These are phyloP conservation scores for Taxidea taxus DNA, from an alignment of 2,113 vertebrate species.

Conservation along the genomic window DNA sequence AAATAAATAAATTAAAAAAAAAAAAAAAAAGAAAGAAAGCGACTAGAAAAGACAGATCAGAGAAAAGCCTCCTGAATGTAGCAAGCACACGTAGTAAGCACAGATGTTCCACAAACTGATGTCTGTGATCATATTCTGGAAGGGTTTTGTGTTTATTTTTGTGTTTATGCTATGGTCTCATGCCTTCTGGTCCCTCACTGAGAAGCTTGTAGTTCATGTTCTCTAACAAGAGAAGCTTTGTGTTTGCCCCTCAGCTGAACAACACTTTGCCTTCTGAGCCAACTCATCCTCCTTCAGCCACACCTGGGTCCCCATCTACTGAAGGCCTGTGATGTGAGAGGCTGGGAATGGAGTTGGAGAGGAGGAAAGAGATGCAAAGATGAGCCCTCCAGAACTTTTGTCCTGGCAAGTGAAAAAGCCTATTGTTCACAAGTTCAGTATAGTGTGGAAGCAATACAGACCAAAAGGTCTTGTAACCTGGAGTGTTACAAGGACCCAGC, in stretches of 20 bases:
- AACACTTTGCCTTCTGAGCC: not conserved
- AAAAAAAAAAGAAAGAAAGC: too few relatives aligned
- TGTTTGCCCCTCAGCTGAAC: not conserved
- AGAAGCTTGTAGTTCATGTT: not conserved
- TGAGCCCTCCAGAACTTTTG: not conserved
- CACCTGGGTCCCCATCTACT: not conserved
- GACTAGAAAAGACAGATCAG: not conserved
- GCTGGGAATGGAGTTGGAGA: not conserved
- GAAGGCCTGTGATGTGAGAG: not conserved
- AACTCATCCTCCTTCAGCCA: not conserved
- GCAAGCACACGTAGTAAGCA: not conserved
- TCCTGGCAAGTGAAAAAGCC: not conserved
- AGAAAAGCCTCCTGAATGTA: not conserved
- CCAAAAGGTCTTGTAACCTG: not conserved
- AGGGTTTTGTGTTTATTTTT: not conserved
- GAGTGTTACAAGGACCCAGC: not conserved
- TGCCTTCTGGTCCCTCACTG: not conserved
- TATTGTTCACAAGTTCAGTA: not conserved
- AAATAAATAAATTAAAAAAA: too few relatives aligned
- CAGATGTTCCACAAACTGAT: not conserved
- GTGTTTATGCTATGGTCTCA: not conserved
- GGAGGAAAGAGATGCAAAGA: not conserved
- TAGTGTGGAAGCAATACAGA: not conserved
- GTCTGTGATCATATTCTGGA: not conserved
- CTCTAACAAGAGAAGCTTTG: not conserved